These are phyloP conservation scores for Tenthredo livida DNA, from an alignment of 2,888 invertebrate species.

Conservation along the genomic window DNA sequence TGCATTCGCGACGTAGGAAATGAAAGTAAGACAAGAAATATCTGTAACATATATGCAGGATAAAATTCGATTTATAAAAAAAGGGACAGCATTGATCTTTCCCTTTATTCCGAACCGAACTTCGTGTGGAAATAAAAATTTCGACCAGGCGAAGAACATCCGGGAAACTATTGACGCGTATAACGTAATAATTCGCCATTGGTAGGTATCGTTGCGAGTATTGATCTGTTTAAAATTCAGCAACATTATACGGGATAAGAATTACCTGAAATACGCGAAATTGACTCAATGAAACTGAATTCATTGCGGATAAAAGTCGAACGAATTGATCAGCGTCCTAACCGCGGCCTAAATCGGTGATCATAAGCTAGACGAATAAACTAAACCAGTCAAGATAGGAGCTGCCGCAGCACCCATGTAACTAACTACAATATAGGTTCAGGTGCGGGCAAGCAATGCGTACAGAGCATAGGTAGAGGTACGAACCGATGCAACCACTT, in stretches of 20 bases:
- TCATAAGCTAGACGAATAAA: conserved; percentile 43
- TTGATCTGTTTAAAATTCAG: background rate
- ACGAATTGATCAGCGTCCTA: background rate
- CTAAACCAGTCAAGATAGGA: conserved; percentile 26
- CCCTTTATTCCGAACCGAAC: too few species aligned
- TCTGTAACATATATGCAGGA: too few species aligned
- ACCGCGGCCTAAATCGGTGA: conserved; percentile 35
- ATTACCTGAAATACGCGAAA: background rate
- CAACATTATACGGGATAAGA: background rate
- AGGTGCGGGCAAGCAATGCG: conserved; percentile 40
- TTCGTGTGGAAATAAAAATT: too few species aligned
- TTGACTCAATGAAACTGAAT: background rate
- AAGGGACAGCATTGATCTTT: too few species aligned
- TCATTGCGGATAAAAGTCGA: background rate
- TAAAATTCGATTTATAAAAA: too few species aligned
- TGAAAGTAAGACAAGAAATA: too few species aligned
- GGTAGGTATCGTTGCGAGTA: background rate
- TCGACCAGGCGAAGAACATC: too few species aligned
- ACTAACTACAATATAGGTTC: conserved; percentile 30
- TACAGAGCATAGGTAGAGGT: background rate
- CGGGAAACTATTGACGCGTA: too few species aligned
- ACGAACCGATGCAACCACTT: conserved; percentile 49
- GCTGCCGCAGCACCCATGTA: background rate
- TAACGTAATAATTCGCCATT: background rate
- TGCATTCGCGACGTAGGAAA: background rate